Evolutionary conservation across 2,113 vertebrate genomes (phyloP).

Genomic region (Oreamnos americanus): DNA sequence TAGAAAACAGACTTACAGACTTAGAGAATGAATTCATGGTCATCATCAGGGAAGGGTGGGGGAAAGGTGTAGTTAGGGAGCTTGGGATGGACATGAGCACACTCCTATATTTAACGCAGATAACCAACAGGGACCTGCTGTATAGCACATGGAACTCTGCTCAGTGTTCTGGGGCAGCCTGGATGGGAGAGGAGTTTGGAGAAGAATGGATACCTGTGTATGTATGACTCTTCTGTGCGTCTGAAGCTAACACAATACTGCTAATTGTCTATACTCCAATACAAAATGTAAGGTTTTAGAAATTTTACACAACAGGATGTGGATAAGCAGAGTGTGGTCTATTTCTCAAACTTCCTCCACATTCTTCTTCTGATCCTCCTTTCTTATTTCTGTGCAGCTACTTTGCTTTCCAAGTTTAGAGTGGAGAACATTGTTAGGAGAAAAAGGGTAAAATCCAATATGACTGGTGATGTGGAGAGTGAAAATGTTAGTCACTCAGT

Average conservation of each 20-base stretch:
- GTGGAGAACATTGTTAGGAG: neutral
- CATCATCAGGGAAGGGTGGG: neutral
- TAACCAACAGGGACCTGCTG: neutral
- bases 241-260: neutral
- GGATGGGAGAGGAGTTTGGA: neutral
- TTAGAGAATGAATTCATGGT: neutral
- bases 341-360: neutral
- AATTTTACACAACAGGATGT: neutral
- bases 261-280: neutral
- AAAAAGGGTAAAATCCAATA: neutral
- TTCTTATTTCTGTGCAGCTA: neutral
- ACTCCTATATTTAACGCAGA: neutral
- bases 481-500: neutral
- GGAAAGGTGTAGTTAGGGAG: neutral
- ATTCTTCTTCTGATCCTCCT: neutral
- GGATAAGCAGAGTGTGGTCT: accelerated
- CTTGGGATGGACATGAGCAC: neutral
- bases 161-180: neutral
- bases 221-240: neutral
- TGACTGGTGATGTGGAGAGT: accelerated
- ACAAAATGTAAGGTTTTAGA: neutral
- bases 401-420: neutral
- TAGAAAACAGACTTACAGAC: neutral
- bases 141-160: neutral
- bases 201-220: neutral